Percentiles rank a stretch among this genome's conserved stretches.
Conservation (phyloP, 2,797 vertebrate genomes). For the Myotis findleyi region DNA sequence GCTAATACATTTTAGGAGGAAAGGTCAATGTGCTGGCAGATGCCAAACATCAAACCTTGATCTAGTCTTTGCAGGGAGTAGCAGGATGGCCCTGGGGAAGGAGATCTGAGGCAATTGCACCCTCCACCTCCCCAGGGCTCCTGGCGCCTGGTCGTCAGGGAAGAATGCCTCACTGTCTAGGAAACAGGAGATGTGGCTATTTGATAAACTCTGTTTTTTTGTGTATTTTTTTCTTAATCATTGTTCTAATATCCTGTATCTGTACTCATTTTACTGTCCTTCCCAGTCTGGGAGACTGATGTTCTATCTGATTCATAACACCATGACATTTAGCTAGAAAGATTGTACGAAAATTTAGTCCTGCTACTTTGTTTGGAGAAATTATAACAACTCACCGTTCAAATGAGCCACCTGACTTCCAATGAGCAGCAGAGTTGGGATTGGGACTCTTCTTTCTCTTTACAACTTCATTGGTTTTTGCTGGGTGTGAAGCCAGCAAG, state of each 20-base stretch:
- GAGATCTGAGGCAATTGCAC: neutral
- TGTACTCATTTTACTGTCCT: neutral
- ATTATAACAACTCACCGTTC: neutral
- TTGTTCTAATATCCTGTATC: constrained; percentile 56
- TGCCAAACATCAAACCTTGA: neutral
- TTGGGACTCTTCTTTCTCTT: neutral
- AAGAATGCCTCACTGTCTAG: neutral
- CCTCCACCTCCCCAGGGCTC: neutral
- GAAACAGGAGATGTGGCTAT: constrained; percentile 34
- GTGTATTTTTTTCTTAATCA: neutral
- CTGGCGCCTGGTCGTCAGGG: neutral
- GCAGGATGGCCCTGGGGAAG: neutral
- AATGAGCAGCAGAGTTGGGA: neutral
- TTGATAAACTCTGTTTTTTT: constrained; percentile 15
- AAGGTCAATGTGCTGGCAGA: neutral
- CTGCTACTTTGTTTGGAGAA: neutral
- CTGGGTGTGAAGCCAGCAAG: neutral
- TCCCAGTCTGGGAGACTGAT: neutral
- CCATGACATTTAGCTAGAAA: neutral
- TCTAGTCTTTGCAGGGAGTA: neutral
- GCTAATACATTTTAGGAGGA: neutral
- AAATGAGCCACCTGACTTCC: neutral
- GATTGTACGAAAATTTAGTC: neutral
- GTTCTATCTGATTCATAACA: constrained; percentile 48
- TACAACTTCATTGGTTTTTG: neutral